Conservation (phyloP, 2,797 vertebrate species). For the Sitta carolinensis region DNA sequence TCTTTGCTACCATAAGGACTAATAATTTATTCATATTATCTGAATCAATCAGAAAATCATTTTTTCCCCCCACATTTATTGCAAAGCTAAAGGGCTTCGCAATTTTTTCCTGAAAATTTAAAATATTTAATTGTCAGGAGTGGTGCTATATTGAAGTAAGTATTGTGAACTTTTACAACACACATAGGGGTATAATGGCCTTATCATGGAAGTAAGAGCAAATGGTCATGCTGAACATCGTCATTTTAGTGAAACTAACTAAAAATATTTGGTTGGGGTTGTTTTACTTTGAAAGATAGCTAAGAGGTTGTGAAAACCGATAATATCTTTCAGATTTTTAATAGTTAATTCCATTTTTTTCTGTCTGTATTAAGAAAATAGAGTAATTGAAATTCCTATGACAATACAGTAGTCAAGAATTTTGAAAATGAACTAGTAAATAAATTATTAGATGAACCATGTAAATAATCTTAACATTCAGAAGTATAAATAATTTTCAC, state of each 20-base stretch:
- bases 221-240: neutral
- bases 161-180: neutral
- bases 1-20: slow-evolving; percentile 41
- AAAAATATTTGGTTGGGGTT: neutral
- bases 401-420: neutral
- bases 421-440: neutral
- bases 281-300: neutral
- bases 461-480: neutral
- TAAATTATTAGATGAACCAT: neutral
- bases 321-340: neutral
- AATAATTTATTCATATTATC: slow-evolving; percentile 64
- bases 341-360: neutral
- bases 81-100: neutral
- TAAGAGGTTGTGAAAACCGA: neutral
- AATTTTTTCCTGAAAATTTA: neutral
- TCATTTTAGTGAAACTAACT: neutral
- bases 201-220: neutral
- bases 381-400: neutral
- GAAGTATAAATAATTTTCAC: neutral
- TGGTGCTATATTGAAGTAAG: neutral
- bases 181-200: neutral
- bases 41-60: slow-evolving; percentile 52
- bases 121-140: slow-evolving; percentile 4
- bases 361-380: neutral
- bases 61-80: neutral